A percentile compares a stretch with the other conserved stretches of the same genome.
Evolutionary conservation across 2,113 vertebrate species (phyloP).

Genomic region (Plectropomus leopardus): DNA sequence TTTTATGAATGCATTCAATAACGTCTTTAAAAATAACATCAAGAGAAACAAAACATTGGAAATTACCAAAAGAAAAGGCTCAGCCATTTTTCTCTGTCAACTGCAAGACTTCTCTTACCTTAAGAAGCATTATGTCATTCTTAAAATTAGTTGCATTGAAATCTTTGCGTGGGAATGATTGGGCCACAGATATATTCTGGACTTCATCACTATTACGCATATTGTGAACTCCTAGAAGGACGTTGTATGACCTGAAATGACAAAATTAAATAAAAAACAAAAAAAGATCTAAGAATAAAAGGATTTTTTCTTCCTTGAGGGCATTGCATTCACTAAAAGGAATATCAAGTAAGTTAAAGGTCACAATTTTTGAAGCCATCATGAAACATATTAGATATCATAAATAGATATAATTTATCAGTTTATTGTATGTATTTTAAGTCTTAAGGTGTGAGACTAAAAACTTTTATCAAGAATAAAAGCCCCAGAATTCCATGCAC

Average conservation of each 20-base stretch:
- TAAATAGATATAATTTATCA: neutral
- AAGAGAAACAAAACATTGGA: too few relatives aligned
- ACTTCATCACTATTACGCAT: fast-evolving
- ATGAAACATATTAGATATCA: neutral
- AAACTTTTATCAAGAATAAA: neutral
- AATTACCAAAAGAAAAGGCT: neutral
- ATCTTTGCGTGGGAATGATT: constrained; percentile 1
- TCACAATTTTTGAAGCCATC: neutral
- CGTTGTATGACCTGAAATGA: constrained; percentile 7
- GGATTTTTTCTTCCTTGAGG: neutral
- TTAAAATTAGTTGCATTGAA: fast-evolving
- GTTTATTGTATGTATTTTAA: neutral
- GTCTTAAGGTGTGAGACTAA: too few relatives aligned
- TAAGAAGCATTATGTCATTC: constrained; percentile 79
- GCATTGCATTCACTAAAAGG: neutral
- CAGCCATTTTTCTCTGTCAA: too few relatives aligned
- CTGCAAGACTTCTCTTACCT: constrained; percentile 56
- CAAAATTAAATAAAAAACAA: neutral
- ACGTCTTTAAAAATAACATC: neutral
- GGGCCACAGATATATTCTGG: fast-evolving
- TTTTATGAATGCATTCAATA: neutral
- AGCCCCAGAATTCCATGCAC: too few relatives aligned
- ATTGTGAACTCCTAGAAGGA: constrained; percentile 54
- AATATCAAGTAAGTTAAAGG: neutral
- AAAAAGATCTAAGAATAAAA: neutral